Percentiles rank a stretch among this genome's conserved stretches.
These are phyloP conservation scores for Leptinotarsa defecta DNA, from an alignment of 1,140 invertebrate genomes.

Conservation along the genomic window DNA sequence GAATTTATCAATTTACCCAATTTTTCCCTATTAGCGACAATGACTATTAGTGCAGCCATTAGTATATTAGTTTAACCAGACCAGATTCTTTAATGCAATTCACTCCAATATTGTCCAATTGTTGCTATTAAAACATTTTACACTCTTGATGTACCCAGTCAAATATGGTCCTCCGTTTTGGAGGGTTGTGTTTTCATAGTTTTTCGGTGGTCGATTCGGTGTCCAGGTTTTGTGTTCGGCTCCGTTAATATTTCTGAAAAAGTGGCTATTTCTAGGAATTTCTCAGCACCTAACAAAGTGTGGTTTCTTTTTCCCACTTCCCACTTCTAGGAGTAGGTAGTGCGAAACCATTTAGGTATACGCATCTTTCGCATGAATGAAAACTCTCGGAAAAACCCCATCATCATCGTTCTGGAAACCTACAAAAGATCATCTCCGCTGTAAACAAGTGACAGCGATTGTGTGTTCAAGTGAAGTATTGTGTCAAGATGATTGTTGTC, in stretches of 20 bases:
- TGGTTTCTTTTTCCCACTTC: too few species aligned
- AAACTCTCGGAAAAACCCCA: too few species aligned
- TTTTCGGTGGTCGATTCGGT: too few species aligned
- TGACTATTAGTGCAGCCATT: slow-evolving; percentile 57
- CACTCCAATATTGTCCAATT: slow-evolving; percentile 57
- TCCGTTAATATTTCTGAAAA: too few species aligned
- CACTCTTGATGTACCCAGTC: slow-evolving; percentile 52
- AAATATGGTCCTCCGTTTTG: slow-evolving; percentile 48
- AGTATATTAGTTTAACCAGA: slow-evolving; percentile 56
- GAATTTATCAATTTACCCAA: slow-evolving; percentile 60
- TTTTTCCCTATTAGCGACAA: slow-evolving; percentile 58
- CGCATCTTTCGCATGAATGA: too few species aligned
- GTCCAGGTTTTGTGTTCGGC: too few species aligned
- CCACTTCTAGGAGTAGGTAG: too few species aligned
- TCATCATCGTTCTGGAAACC: background rate
- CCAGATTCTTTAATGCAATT: slow-evolving; percentile 58
- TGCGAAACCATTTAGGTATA: too few species aligned
- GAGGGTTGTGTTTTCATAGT: slow-evolving; percentile 42
- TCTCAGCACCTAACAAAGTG: too few species aligned
- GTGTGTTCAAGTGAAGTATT: slow-evolving; percentile 2
- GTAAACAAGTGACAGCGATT: background rate
- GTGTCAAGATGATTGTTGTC: background rate
- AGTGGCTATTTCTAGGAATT: too few species aligned
- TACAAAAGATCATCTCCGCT: background rate
- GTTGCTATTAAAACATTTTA: slow-evolving; percentile 57